Evolutionary conservation across 2,797 vertebrate species (phyloP), one percentile per base, ranked within the genome.

Genomic region (Coreius guichenoti): DNA sequence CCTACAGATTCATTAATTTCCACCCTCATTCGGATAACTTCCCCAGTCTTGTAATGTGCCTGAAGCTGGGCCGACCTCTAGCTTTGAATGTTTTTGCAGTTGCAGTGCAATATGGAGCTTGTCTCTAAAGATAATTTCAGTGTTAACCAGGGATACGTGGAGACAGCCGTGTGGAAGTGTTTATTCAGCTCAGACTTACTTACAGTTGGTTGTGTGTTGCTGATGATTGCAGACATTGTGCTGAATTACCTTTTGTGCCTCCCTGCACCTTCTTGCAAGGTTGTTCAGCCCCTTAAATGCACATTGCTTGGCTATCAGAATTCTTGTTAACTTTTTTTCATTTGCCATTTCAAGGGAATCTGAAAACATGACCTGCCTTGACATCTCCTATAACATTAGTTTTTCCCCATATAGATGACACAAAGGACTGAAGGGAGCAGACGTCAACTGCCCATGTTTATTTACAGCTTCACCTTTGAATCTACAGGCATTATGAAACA

Each of bases 211-310:
- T 36, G 9, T 72, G 74, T 47, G 65, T 67, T 81, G 72, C 82
- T 85, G 80, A 86, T 81, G 80, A 86, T 79, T 77, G 89, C 54
- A 81, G 87, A 58, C 73, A n/a, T 88, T 45, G 83, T 87, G 86
- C 87, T 74, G 83, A 87, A 85, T 87, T 79, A 86, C 90, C 91
- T 92, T 86, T 89, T 88, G 90, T 85, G 31, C 36, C 31, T 82
- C 61, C 68, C 69, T 74, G 43, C 78, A 81, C 70, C 70, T 84
- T 83, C 31, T 80, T 70, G 69, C 82, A 80, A 70, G 65, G 68
- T 56, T 76, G 72, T 77, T 72, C 36, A 29, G 54, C 67, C 85
- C 80, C 47, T 67, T 83, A 68, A 85, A 87, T 47, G 49, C 85
- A 33, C 49, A 58, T 79, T 65, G 61, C 65, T 67, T 72, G 72